Percentiles rank a stretch among this genome's conserved stretches.
Conservation (phyloP, 1,140 invertebrate species). For the Tetramorium parvispinum region DNA sequence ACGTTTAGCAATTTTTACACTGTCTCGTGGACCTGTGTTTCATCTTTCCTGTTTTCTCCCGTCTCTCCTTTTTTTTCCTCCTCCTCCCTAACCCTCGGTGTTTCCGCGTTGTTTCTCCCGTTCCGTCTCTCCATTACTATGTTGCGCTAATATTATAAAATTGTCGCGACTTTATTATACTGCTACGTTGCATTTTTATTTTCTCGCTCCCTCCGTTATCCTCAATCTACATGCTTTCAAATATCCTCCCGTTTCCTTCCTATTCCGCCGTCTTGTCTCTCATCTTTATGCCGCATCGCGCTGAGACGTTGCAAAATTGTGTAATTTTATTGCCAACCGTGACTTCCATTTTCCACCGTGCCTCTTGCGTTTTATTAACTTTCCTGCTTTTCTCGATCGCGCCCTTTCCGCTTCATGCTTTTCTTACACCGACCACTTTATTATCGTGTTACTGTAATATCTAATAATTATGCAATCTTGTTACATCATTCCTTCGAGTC, state of each 20-base stretch:
- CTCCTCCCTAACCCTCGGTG: background rate
- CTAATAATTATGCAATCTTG: conserved; percentile 34
- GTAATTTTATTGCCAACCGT: conserved; percentile 51
- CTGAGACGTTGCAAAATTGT: conserved; percentile 15
- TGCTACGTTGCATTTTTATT: conserved; percentile 13
- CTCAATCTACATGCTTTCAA: conserved; percentile 44
- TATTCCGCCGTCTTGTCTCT: background rate
- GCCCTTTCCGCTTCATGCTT: background rate
- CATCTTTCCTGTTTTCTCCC: conserved; percentile 17
- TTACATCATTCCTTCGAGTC: background rate
- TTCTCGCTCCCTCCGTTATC: background rate
- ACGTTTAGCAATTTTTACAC: conserved; percentile 43
- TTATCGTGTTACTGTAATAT: conserved; percentile 28
- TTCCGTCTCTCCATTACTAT: conserved; percentile 41
- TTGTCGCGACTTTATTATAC: conserved; percentile 57
- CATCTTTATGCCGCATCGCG: conserved; percentile 21
- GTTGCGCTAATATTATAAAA: conserved; percentile 55
- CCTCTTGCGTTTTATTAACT: conserved; percentile 37
- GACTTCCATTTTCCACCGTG: conserved; percentile 24
- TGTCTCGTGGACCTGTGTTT: conserved; percentile 23
- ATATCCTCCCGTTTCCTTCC: conserved; percentile 32
- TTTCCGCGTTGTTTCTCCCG: conserved; percentile 9
- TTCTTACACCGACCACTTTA: conserved; percentile 9
- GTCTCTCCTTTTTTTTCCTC: background rate
- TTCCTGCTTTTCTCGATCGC: conserved; percentile 3